phyloP scores from a whole-genome alignment of 2,113 vertebrate genomes.

The Calyptomena viridis region DNA sequence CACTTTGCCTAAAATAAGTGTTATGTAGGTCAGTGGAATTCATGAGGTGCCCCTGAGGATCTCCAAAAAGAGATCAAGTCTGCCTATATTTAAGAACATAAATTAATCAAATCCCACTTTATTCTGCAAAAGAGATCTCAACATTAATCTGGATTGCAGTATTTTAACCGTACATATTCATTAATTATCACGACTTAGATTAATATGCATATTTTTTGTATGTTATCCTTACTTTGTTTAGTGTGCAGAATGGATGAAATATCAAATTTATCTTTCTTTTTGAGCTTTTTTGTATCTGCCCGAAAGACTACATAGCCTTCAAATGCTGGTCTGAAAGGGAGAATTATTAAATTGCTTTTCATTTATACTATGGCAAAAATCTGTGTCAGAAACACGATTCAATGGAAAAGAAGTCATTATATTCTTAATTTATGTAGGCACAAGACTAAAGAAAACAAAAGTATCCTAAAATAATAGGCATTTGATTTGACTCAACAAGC shows the following conservation, averaged over 20 bases:
- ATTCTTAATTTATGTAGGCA: neutral
- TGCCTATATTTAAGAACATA: neutral
- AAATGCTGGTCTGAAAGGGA: neutral
- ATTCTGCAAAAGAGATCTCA: neutral
- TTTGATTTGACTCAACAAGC: neutral
- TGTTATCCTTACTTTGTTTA: neutral
- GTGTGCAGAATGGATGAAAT: neutral
- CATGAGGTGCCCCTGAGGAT: accelerated
- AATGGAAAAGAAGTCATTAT: neutral
- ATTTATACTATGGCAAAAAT: neutral
- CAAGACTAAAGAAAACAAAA: neutral
- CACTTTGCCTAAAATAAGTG: neutral
- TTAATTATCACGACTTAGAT: neutral
- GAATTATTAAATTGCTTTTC: neutral
- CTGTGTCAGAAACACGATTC: neutral
- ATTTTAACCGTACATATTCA: neutral
- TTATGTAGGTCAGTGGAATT: neutral
- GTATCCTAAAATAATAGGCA: neutral
- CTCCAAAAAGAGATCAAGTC: neutral
- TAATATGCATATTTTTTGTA: neutral
- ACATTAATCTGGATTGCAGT: neutral
- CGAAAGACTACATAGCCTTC: neutral
- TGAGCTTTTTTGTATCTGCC: neutral
- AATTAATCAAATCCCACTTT: neutral
- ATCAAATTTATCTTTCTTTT: neutral